phyloP scores from a whole-genome alignment of 1,140 invertebrate genomes.

The Orussus abietinus region DNA sequence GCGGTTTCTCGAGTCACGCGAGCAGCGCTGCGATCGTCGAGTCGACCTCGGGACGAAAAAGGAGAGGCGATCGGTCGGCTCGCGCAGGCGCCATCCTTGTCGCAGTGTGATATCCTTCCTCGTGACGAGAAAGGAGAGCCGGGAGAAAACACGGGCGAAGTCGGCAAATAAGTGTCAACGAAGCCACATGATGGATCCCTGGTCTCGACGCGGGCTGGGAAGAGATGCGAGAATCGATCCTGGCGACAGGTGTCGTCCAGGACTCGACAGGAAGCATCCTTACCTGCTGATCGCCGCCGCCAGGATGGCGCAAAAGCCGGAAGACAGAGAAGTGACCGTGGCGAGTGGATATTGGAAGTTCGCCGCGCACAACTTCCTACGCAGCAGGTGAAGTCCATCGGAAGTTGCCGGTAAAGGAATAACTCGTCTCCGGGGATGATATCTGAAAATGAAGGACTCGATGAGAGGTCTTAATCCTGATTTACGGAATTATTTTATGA shows the following conservation, averaged over 20 bases:
- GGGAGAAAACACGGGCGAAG: constrained; percentile 4
- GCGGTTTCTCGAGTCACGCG: no score
- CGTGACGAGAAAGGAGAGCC: constrained; percentile 1
- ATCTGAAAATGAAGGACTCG: not conserved
- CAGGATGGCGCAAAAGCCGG: constrained; percentile 36
- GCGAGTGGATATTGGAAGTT: constrained; percentile 40
- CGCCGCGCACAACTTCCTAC: constrained; percentile 36
- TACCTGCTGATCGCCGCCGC: constrained; percentile 33
- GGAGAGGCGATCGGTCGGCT: no score
- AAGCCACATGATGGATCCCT: constrained; percentile 34
- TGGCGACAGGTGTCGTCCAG: no score
- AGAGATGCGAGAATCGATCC: no score
- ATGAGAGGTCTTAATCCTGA: not conserved
- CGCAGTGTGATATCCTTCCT: not conserved
- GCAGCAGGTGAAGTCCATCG: constrained; percentile 31
- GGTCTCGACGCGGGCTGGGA: no score
- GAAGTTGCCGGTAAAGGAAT: not conserved
- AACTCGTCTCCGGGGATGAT: no score
- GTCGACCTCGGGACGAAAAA: no score
- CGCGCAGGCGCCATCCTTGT: not conserved
- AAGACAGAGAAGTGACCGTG: constrained; percentile 31
- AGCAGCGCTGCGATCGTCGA: no score
- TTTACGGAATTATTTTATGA: not conserved
- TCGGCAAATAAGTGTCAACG: constrained; percentile 18
- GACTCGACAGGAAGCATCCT: constrained; percentile 33